Evolutionary conservation across 2,888 invertebrate genomes (phyloP).

Genomic region (Tenthredo livida): DNA sequence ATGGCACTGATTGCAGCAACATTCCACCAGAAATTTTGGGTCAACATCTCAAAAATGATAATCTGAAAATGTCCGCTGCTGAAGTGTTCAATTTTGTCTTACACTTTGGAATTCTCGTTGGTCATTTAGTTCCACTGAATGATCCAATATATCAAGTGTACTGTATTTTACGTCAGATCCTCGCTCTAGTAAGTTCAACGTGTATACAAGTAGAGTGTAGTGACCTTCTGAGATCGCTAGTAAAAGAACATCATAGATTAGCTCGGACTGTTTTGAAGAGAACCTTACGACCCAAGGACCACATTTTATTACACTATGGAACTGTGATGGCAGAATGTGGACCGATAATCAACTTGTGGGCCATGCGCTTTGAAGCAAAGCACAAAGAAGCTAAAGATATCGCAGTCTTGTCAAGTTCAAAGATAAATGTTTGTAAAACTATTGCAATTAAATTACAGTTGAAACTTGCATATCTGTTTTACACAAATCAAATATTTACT

Average conservation of each 20-base stretch:
- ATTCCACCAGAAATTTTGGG: background rate
- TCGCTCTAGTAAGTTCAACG: slow-evolving; percentile 45
- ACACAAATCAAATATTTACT: slow-evolving; percentile 13
- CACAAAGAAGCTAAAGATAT: slow-evolving; percentile 48
- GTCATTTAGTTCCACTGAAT: slow-evolving; percentile 54
- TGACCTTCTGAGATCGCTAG: slow-evolving; percentile 49
- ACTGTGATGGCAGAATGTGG: slow-evolving; percentile 52
- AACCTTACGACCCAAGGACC: slow-evolving; percentile 51
- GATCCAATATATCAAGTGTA: slow-evolving; percentile 56
- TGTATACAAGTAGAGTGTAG: slow-evolving; percentile 46
- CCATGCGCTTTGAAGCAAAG: no score
- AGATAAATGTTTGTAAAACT: slow-evolving; percentile 49
- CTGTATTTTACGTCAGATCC: slow-evolving; percentile 53
- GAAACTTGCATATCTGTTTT: slow-evolving; percentile 38
- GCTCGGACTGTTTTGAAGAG: slow-evolving; percentile 46
- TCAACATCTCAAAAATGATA: slow-evolving; percentile 39
- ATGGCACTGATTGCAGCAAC: background rate
- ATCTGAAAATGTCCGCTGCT: slow-evolving; percentile 53
- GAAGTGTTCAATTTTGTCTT: slow-evolving; percentile 54
- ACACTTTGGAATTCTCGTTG: slow-evolving; percentile 54
- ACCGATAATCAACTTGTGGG: slow-evolving; percentile 53
- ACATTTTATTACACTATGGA: slow-evolving; percentile 51
- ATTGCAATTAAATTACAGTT: slow-evolving; percentile 51
- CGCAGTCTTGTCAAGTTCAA: slow-evolving; percentile 31
- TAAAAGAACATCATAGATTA: slow-evolving; percentile 55